Base-by-base conservation (phyloP, 2,888 invertebrate species). In the Lithophane semibrunnea region DNA sequence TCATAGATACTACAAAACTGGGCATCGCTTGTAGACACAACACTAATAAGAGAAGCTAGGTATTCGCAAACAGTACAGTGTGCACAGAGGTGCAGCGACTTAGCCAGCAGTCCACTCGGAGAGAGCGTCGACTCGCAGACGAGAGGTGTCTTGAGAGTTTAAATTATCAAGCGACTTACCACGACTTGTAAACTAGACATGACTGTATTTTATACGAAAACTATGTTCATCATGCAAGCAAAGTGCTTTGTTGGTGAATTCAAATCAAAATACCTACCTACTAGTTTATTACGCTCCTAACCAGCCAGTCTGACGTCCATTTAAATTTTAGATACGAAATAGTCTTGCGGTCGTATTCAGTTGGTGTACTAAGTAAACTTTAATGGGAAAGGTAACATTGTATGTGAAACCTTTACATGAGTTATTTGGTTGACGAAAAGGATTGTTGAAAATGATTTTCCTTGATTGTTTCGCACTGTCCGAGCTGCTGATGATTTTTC, bases 101-200 rank as follows among this genome's bases (percentile, higher is more conserved):
- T 47, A 21, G 24, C 42, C 52, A 65, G 64, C 56, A 77, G 58
- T 70, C 66, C 65, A 73, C 54, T 66, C 72, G 77, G 86, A 85
- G 88, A 90, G 92, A 92, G 90, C 90, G 90, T 86, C 90, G 91
- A 91, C 91, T 91, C 82, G 90, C 82, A 88, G 88, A 85, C 70
- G 69, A 69, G 86, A 88, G 86, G 86, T 86, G 88, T 90, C 90
- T 90, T 88, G 89, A 91, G 90, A 92, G 92, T 89, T 90, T 91
- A 91, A 93, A 92, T 93, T 92, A 92, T 91, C 89, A 80, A 88
- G 58, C 75, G 73, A 73, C 77, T 75, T 72, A 80, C 80, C 79
- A 83, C 79, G 72, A 84, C 74, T 79, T 82, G 68, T 70, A 75
- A 84, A 86, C 80, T 84, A 82, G 80, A 83, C 80, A 82, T 74